Evolutionary conservation across 2,113 vertebrate genomes (phyloP).

Genomic region (Riparia riparia): DNA sequence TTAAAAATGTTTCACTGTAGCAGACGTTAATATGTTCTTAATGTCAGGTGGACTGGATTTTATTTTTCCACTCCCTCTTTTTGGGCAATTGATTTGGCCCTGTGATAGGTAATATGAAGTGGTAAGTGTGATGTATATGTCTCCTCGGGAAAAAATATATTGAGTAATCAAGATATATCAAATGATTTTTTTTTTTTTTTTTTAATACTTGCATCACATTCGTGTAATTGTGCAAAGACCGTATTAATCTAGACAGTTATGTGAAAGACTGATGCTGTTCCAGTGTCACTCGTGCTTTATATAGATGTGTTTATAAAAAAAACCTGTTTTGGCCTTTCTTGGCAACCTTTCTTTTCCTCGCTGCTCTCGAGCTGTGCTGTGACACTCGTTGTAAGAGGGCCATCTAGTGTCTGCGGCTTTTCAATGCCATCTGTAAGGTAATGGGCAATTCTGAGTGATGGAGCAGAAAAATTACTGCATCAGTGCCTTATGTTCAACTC

Average conservation of each 20-base stretch:
- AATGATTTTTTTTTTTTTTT: background rate
- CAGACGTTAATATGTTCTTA: background rate
- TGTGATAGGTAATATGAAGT: background rate
- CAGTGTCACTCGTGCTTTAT: background rate
- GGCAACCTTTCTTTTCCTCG: background rate
- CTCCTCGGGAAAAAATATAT: background rate
- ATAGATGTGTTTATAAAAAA: background rate
- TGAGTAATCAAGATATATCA: background rate
- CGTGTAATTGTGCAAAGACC: background rate
- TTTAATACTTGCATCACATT: background rate
- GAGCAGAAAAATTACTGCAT: background rate
- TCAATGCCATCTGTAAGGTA: background rate
- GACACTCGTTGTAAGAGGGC: slow-evolving; percentile 54
- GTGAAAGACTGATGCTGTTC: background rate
- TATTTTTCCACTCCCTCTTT: background rate
- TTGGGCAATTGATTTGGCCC: background rate
- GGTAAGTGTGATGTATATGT: background rate
- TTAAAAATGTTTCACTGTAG: background rate
- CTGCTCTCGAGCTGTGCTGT: background rate
- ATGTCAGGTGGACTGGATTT: background rate
- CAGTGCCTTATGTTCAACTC: background rate
- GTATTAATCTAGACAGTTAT: background rate
- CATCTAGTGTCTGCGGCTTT: slow-evolving; percentile 68
- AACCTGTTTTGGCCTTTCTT: background rate
- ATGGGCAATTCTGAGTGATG: background rate